Evolutionary conservation across 1,140 invertebrate species (phyloP), one percentile per base, ranked within the genome.

Genomic region (Mizuhopecten yessoensis): DNA sequence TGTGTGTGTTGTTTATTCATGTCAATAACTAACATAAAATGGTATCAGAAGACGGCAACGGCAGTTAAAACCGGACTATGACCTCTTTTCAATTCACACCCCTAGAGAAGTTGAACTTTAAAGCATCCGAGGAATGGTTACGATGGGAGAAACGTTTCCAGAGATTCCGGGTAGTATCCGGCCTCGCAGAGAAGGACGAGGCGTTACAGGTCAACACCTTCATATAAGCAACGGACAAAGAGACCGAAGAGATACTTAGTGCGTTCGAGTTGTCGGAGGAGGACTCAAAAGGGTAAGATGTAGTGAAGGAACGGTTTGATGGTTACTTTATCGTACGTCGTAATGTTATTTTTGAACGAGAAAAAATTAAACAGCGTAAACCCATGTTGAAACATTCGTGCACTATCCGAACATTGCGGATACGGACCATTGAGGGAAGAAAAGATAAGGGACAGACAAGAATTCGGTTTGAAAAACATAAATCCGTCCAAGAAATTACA

Each of bases 101-200:
- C 20, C 90, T 86, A 34, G 86, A 90, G 39, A 87, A 90, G 33
- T 87, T 87, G 33, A 86, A 90, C 86, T 90, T 90, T 49, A 86
- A 36, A 34, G 42, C 39, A n/a, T 86, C 89, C 33, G 89, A 90
- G 34, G 87, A 34, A 36, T 90, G 90, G 90, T 20, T n/a, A 17
- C 87, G 88, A 88, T 90, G 90, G 90, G 20, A 86, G 33, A 49
- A 90, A 88, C 42, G 90, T n/a, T 90, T 90, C 23, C 39, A 90
- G 9, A 33, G 87, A 29, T 90, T 90, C 87, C n/a, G 87, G 49
- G 17, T 34, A 34, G 90, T 45, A 13, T 88, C 87, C 33, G 87
- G 39, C 33, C 39, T 91, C 11, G 15, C 11, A 20, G 87, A 88
- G 42, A 86, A 29, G 34, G 75, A 75, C 36, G 87, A 57, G 20